These are phyloP conservation scores for Holotrichia oblita DNA, from an alignment of 1,140 invertebrate species.

Conservation along the genomic window DNA sequence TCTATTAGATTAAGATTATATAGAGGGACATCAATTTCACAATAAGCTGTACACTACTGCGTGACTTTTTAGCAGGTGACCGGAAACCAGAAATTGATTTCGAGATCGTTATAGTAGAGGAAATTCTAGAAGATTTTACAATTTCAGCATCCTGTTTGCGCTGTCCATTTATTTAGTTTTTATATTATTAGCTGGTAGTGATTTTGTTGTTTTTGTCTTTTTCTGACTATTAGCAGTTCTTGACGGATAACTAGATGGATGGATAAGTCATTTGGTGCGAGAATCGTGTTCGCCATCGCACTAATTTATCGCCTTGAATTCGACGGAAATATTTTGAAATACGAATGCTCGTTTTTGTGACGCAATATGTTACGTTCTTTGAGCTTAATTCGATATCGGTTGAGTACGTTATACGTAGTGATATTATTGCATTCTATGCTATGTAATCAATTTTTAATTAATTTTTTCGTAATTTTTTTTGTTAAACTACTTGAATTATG, in stretches of 20 bases:
- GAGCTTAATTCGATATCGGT: background rate
- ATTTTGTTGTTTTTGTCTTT: background rate
- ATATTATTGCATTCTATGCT: background rate
- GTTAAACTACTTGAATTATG: too few species aligned
- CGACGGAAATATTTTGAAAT: slow-evolving; percentile 22
- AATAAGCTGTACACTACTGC: too few species aligned
- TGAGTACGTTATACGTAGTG: background rate
- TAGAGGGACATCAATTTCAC: too few species aligned
- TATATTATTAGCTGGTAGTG: background rate
- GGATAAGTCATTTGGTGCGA: background rate
- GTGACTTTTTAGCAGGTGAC: slow-evolving; percentile 28
- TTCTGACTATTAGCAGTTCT: background rate
- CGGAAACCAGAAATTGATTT: slow-evolving; percentile 36
- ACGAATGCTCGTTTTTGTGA: background rate
- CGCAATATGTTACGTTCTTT: background rate
- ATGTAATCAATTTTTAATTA: background rate
- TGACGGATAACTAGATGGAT: background rate
- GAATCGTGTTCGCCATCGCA: background rate
- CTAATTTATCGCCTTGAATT: slow-evolving; percentile 27
- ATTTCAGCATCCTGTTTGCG: slow-evolving; percentile 25
- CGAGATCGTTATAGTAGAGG: slow-evolving; percentile 22
- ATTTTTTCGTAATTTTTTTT: background rate
- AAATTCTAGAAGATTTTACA: slow-evolving; percentile 33
- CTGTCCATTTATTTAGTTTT: background rate
- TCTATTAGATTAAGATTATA: too few species aligned